Conservation (phyloP, 2,888 invertebrate genomes). For the Seladonia tumulorum region DNA sequence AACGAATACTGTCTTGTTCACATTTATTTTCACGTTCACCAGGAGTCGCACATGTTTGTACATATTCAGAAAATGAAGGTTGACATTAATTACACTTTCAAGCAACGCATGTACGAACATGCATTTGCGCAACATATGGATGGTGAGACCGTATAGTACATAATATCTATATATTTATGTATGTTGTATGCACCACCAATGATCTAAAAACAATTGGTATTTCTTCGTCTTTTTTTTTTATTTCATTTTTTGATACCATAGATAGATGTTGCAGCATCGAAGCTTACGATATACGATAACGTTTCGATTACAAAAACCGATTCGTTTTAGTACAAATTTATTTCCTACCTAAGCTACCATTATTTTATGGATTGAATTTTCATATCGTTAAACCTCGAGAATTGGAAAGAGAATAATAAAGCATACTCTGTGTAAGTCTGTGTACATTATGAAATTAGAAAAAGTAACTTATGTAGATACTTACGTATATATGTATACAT, state of each 20-base stretch:
- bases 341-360: constrained; percentile 17
- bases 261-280: neutral
- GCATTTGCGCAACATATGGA: constrained; percentile 18
- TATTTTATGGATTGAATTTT: constrained; percentile 13
- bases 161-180: neutral
- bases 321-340: constrained; percentile 14
- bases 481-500: neutral
- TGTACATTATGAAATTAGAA: neutral
- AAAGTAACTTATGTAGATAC: neutral
- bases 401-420: neutral
- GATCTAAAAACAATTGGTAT: constrained; percentile 9
- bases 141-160: constrained; percentile 12
- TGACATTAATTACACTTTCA: constrained; percentile 25
- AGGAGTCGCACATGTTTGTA: constrained; percentile 19
- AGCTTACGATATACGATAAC: constrained; percentile 6
- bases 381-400: neutral
- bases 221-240: neutral
- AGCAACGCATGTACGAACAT: constrained; percentile 21
- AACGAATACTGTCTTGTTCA: constrained; percentile 28
- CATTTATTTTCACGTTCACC: constrained; percentile 50
- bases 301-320: constrained; percentile 17
- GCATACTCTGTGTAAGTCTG: neutral
- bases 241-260: no score
- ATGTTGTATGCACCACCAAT: constrained; percentile 20
- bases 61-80: constrained; percentile 12